Conservation (phyloP, 2,888 invertebrate species). For the Lithophane semibrunnea region DNA sequence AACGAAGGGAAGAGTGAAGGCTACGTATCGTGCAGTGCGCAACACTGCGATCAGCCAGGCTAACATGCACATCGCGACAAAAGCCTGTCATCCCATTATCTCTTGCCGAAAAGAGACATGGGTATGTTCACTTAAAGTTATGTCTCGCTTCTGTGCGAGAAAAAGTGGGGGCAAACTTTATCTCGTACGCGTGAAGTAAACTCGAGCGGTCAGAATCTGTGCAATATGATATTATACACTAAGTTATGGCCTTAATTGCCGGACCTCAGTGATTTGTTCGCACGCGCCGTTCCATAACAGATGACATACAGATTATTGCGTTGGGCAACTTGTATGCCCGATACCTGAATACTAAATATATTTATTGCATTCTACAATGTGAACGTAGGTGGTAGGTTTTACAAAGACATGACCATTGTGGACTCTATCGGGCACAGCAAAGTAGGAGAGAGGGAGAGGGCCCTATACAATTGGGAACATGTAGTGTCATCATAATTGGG, state of each 20-base stretch:
- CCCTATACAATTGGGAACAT: background rate
- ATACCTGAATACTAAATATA: background rate
- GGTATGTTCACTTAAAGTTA: background rate
- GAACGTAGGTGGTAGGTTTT: background rate
- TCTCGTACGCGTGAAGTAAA: conserved; percentile 53
- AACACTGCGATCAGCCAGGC: conserved; percentile 64
- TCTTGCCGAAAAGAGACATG: background rate
- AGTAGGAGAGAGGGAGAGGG: background rate
- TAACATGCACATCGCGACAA: background rate
- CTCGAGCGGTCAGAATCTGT: conserved; percentile 64
- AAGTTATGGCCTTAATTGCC: conserved; percentile 75
- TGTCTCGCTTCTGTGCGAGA: background rate
- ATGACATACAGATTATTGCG: conserved; percentile 48
- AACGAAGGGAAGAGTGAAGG: conserved; percentile 62
- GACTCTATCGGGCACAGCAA: background rate
- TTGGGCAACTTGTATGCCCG: background rate
- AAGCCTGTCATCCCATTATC: background rate
- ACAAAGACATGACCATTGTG: background rate
- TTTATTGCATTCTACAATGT: background rate
- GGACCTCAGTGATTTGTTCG: conserved; percentile 70
- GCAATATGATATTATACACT: conserved; percentile 70
- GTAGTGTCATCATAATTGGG: background rate
- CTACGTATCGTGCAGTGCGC: conserved; percentile 63
- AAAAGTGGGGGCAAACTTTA: background rate
- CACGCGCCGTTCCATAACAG: conserved; percentile 45